phyloP scores from a whole-genome alignment of 2,113 vertebrate genomes.

The Ciconia stormi region DNA sequence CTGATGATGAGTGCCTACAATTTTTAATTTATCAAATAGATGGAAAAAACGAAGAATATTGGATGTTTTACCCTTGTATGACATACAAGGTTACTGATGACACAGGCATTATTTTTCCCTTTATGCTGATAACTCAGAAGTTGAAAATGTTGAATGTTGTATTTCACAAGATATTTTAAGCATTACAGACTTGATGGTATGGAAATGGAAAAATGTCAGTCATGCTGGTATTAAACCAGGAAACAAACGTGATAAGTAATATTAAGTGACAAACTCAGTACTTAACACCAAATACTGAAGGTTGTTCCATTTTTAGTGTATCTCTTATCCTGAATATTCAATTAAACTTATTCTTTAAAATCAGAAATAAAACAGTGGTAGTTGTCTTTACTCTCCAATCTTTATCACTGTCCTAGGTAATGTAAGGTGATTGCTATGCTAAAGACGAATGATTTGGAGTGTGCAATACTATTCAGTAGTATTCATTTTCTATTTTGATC shows the following conservation, averaged over 20 bases:
- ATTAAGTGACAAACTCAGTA: background rate
- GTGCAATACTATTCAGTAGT: background rate
- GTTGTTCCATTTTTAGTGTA: background rate
- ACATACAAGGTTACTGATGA: background rate
- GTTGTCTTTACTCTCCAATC: background rate
- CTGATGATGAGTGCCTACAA: background rate
- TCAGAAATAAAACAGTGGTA: background rate
- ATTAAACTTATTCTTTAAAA: background rate
- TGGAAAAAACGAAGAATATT: background rate
- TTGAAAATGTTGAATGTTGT: background rate
- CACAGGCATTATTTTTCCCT: background rate
- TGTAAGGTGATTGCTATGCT: background rate
- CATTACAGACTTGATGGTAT: background rate
- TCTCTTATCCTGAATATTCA: background rate
- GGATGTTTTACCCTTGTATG: background rate
- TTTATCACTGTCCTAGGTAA: background rate
- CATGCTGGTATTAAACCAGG: background rate
- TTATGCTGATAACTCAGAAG: background rate
- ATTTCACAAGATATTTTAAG: background rate
- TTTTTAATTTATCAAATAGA: background rate
- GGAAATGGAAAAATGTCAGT: conserved; percentile 49
- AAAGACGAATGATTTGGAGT: background rate
- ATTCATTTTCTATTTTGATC: background rate
- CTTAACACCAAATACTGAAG: background rate
- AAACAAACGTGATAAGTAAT: background rate